Evolutionary conservation across 2,888 invertebrate genomes (phyloP), one percentile per base, ranked within the genome.

Genomic region (Aspidiotus destructor): DNA sequence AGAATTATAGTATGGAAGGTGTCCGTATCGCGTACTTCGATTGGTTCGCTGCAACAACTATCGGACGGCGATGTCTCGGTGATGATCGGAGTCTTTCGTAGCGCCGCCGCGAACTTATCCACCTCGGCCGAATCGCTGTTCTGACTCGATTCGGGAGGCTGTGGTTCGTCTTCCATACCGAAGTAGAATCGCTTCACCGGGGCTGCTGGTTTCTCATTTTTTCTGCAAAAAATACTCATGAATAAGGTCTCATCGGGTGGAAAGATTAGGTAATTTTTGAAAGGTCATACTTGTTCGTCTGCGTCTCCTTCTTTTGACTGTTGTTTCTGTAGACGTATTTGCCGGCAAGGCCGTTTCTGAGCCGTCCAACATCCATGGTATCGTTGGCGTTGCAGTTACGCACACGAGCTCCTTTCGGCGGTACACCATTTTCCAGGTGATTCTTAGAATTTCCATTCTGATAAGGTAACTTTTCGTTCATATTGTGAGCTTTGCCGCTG

Each of bases 141-240:
- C 9, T 15, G 16, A 13, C 17, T 7, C 52, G 70, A 69, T 63
- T 73, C 69, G 57, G 70, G 62, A 41, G 68, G 40, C 48, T 70
- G 68, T 6, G 72, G 72, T 44, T 72, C 71, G 72, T 83, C 82
- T 72, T 85, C 84, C 88, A 89, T 89, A 52, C 89, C 89, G 75
- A 89, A 89, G 78, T 89, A 89, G 77, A 89, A 89, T 13, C 81
- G 83, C 75, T 83, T 85, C 17, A 81, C 78, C 71, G 79, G 77
- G 58, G 70, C 65, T 41, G 68, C 52, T n/a, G 70, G 10, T 42
- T 61, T 61, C 11, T 61, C 61, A 11, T 7, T 9, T 28, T 58
- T 58, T 13, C 58, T 58, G 10, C 16, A n/a, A 54, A 54, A 28
- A 28, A 28, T 28, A 28, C 28, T 28, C 28, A 28, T 28, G 28